A percentile compares a stretch with the other conserved stretches of the same genome.
These are phyloP conservation scores for Myzus persicae DNA, from an alignment of 1,140 invertebrate species.

Conservation along the genomic window DNA sequence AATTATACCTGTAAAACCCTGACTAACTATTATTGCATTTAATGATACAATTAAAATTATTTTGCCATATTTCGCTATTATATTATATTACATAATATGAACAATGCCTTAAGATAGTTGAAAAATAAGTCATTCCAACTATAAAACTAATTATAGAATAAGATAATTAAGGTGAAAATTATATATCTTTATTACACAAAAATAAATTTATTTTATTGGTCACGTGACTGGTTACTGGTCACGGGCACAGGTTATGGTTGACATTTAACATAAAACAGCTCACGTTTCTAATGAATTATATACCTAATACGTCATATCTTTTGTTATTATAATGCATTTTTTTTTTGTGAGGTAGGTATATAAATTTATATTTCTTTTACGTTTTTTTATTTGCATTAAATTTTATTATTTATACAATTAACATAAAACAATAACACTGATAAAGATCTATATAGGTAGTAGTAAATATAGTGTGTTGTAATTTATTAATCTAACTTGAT, in stretches of 20 bases:
- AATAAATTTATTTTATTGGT: constrained; percentile 9
- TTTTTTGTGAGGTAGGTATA: background rate
- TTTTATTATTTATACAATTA: constrained; percentile 10
- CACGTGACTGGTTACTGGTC: background rate
- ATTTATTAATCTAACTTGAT: background rate
- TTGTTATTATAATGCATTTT: background rate
- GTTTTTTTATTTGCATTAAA: background rate
- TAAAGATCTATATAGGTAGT: background rate
- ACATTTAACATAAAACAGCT: background rate
- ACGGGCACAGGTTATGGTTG: background rate
- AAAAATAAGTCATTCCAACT: background rate
- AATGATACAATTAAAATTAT: constrained; percentile 20
- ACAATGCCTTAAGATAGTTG: background rate
- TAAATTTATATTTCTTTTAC: background rate
- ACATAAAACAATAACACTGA: background rate
- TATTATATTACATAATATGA: background rate
- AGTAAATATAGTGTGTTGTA: background rate
- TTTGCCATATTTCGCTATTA: background rate
- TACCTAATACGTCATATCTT: background rate
- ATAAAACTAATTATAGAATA: background rate
- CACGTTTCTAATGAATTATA: background rate
- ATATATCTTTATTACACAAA: background rate
- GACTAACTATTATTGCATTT: background rate
- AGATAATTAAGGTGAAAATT: background rate
- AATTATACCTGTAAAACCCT: background rate